These are phyloP conservation scores for Urocitellus parryii DNA, from an alignment of 2,113 vertebrate species.

Conservation along the genomic window DNA sequence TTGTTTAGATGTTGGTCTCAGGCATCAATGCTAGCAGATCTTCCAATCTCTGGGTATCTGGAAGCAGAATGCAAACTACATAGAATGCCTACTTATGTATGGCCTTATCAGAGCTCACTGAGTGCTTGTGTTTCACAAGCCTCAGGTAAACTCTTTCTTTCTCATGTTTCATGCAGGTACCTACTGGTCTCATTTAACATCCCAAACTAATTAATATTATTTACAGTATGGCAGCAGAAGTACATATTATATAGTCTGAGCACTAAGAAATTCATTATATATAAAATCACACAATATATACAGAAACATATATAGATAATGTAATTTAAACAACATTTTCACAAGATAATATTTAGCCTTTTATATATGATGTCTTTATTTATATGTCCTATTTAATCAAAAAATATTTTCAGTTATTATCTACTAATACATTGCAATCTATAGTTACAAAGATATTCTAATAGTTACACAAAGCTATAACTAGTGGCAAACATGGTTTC, in stretches of 20 bases:
- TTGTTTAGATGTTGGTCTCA: background rate
- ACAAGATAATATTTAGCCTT: conserved; percentile 9
- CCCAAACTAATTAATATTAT: background rate
- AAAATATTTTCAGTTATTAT: background rate
- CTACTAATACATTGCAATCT: background rate
- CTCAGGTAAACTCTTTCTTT: background rate
- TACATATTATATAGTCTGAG: background rate
- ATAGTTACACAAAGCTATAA: background rate
- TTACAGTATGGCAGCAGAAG: background rate
- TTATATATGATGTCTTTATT: background rate
- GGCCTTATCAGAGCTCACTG: background rate
- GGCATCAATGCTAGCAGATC: background rate
- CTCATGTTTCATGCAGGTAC: background rate
- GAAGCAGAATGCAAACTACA: background rate
- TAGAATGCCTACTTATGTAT: background rate
- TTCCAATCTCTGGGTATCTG: background rate
- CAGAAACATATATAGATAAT: background rate
- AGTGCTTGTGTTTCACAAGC: background rate
- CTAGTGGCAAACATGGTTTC: background rate
- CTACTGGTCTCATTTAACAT: conserved; percentile 24
- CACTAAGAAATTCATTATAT: background rate
- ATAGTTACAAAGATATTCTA: conserved; percentile 17
- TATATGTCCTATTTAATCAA: background rate
- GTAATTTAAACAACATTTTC: background rate
- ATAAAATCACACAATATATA: background rate